Conservation (phyloP, 2,113 vertebrate genomes). For the Nymphicus hollandicus region DNA sequence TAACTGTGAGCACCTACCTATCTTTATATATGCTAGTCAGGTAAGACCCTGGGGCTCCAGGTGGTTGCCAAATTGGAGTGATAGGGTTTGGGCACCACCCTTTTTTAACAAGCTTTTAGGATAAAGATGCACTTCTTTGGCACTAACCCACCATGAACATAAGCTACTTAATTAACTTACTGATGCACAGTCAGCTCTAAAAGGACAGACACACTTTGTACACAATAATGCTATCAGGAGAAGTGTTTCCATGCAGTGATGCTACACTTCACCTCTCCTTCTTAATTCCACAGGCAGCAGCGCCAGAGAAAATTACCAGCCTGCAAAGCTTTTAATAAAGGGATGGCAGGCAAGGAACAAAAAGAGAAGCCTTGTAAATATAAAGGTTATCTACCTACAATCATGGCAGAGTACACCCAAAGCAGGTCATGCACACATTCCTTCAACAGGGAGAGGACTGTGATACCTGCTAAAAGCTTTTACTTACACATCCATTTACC, state of each 20-base stretch:
- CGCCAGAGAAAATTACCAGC: background rate
- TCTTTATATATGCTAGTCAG: background rate
- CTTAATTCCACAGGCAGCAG: background rate
- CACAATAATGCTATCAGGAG: background rate
- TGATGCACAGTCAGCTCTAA: background rate
- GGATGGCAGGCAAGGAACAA: background rate
- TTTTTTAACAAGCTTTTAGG: background rate
- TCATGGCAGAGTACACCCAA: background rate
- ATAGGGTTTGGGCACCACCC: background rate
- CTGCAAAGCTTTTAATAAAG: background rate
- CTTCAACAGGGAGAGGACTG: background rate
- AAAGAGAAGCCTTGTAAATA: background rate
- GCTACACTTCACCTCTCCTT: background rate
- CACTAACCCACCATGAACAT: background rate
- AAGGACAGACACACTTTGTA: background rate
- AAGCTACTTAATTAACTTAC: background rate
- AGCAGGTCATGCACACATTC: background rate
- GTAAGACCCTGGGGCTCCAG: background rate
- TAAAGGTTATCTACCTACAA: background rate
- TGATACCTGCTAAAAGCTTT: background rate
- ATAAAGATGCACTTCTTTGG: background rate
- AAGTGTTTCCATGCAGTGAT: rapidly evolving
- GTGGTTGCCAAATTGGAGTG: background rate
- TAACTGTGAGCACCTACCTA: background rate
- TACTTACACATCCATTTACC: slow-evolving; percentile 4